A percentile compares a stretch with the other conserved stretches of the same genome.
Conservation (phyloP, 2,797 vertebrate species). For the Falco concolor region DNA sequence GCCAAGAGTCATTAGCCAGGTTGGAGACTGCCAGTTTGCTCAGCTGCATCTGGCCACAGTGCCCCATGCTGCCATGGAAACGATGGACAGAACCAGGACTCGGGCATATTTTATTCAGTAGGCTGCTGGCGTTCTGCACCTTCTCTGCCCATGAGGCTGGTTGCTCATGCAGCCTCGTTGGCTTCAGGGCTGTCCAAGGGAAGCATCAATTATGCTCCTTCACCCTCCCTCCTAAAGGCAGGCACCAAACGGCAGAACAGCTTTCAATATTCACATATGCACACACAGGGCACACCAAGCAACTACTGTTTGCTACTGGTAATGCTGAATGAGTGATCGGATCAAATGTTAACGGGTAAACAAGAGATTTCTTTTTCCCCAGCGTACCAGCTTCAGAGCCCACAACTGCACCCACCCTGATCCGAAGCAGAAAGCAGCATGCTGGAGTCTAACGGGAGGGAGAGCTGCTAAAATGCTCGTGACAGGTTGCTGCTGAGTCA, state of each 20-base stretch:
- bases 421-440: background rate
- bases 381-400: background rate
- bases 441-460: background rate
- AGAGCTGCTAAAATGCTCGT: background rate
- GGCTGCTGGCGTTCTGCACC: background rate
- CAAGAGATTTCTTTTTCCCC: background rate
- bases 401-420: background rate
- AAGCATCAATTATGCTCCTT: background rate
- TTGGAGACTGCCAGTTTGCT: background rate
- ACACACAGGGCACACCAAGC: background rate
- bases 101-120: background rate
- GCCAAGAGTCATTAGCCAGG: background rate
- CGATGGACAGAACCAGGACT: background rate
- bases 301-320: background rate
- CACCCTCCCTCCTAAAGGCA: background rate
- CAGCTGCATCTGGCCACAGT: background rate
- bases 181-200: background rate
- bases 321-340: background rate
- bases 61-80: background rate
- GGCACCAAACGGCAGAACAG: background rate
- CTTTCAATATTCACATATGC: background rate
- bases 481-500: background rate
- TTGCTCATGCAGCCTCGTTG: background rate
- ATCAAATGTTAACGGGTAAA: background rate
- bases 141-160: background rate